These are phyloP conservation scores for Parus major DNA, from an alignment of 2,113 vertebrate species.

Conservation along the genomic window DNA sequence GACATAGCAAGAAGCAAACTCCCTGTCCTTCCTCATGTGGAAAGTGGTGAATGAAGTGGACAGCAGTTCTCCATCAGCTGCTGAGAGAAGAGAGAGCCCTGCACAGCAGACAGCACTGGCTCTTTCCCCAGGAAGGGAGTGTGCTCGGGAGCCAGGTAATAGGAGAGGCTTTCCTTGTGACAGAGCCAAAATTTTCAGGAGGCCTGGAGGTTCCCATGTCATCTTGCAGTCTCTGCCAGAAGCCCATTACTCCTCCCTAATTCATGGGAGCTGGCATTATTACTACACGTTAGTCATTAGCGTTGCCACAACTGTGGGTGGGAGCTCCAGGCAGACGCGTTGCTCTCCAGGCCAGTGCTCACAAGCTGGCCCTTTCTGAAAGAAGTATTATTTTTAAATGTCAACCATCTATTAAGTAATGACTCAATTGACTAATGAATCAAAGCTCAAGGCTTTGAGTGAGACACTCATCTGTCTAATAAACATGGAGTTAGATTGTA, in stretches of 20 bases:
- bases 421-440: constrained; percentile 16
- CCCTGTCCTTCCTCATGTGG: not conserved
- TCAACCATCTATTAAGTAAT: not conserved
- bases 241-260: constrained; percentile 18
- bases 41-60: not conserved
- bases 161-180: not conserved
- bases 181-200: not conserved
- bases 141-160: not conserved
- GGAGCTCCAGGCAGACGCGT: not conserved
- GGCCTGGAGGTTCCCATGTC: constrained; percentile 21
- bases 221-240: not conserved
- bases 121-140: not conserved
- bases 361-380: constrained; percentile 38
- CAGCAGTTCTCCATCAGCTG: not conserved
- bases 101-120: not conserved
- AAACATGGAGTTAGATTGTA: not conserved
- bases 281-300: not conserved
- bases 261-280: constrained; percentile 24
- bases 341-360: not conserved
- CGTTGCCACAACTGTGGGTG: not conserved
- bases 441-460: not conserved
- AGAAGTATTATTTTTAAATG: constrained; percentile 43
- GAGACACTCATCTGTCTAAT: not conserved
- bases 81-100: not conserved
- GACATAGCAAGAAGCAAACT: not conserved